A percentile compares a stretch with the other conserved stretches of the same genome.
phyloP scores from a whole-genome alignment of 92 coral and sea anemone genomes.

The Epizoanthus scotinus region DNA sequence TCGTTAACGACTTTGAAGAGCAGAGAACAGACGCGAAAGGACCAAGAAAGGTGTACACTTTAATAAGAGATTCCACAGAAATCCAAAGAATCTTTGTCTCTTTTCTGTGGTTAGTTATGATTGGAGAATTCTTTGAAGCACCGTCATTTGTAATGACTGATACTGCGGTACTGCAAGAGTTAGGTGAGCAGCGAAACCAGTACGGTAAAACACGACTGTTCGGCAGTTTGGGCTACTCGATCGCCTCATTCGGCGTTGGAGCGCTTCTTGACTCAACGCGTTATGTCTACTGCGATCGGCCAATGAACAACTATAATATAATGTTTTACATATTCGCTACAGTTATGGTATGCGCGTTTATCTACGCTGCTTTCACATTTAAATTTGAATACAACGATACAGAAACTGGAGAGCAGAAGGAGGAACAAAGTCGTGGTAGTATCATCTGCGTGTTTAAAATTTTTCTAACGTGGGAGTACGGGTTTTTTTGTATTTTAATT shows the following conservation, averaged over 20 bases:
- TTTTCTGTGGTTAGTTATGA: slow-evolving; percentile 75
- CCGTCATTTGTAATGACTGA: slow-evolving; percentile 94
- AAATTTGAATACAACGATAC: slow-evolving; percentile 72
- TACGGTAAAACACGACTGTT: slow-evolving; percentile 95
- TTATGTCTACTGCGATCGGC: slow-evolving; percentile 79
- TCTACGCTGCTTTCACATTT: slow-evolving; percentile 72
- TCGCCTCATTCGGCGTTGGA: slow-evolving; percentile 92
- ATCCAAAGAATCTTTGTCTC: slow-evolving; percentile 63
- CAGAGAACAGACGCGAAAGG: slow-evolving; percentile 2
- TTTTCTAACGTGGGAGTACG: slow-evolving; percentile 74
- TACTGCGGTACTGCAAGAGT: slow-evolving; percentile 87
- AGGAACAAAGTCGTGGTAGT: slow-evolving; percentile 39
- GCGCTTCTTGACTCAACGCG: slow-evolving; percentile 85
- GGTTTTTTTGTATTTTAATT: slow-evolving; percentile 71
- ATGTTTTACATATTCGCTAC: slow-evolving; percentile 84
- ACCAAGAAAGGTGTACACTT: background rate
- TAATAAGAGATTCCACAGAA: slow-evolving; percentile 75
- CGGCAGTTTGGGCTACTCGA: slow-evolving; percentile 90
- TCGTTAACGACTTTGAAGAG: background rate
- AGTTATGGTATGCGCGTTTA: slow-evolving; percentile 76
- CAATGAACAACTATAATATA: slow-evolving; percentile 83
- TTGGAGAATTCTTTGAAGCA: slow-evolving; percentile 93
- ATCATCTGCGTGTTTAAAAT: slow-evolving; percentile 37
- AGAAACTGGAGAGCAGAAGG: slow-evolving; percentile 9
- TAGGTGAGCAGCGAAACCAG: slow-evolving; percentile 80